Percentiles rank a stretch among this genome's conserved stretches.
Conservation (phyloP, 2,113 vertebrate species). For the Pyxicephalus adspersus region DNA sequence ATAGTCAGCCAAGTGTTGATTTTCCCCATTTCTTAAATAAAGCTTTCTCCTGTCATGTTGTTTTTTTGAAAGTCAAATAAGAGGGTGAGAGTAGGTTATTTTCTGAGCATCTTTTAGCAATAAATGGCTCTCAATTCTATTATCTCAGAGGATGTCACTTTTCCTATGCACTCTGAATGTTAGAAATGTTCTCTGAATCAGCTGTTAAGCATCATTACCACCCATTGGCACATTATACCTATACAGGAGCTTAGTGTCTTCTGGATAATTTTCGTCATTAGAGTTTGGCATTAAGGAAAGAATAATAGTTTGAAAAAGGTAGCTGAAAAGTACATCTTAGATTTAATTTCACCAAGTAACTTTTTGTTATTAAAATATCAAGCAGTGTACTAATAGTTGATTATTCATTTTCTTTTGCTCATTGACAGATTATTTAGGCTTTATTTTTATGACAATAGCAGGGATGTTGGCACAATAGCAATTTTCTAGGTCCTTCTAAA, state of each 20-base stretch:
- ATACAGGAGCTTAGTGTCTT: slow-evolving; percentile 66
- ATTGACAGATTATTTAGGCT: neutral
- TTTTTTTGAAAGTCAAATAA: slow-evolving; percentile 65
- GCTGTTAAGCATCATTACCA: slow-evolving; percentile 74
- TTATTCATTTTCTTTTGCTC: slow-evolving; percentile 14
- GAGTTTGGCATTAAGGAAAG: slow-evolving; percentile 72
- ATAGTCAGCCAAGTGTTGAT: slow-evolving; percentile 53
- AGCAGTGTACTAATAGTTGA: slow-evolving; percentile 2
- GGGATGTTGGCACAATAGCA: neutral
- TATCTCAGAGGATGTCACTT: slow-evolving; percentile 73
- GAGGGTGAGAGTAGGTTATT: slow-evolving; percentile 68
- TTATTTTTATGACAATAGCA: neutral
- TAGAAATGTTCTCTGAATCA: slow-evolving; percentile 72
- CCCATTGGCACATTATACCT: slow-evolving; percentile 71
- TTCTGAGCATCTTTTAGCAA: slow-evolving; percentile 76
- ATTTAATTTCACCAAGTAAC: neutral
- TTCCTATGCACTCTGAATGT: slow-evolving; percentile 78
- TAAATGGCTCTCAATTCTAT: slow-evolving; percentile 78
- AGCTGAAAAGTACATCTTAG: slow-evolving; percentile 8
- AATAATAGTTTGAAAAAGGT: slow-evolving; percentile 28
- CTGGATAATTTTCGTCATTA: slow-evolving; percentile 75
- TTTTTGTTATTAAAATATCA: slow-evolving; percentile 60
- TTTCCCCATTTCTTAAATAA: slow-evolving; percentile 51
- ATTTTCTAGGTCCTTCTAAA: neutral
- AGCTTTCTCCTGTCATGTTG: slow-evolving; percentile 29